Evolutionary conservation across 2,113 vertebrate species (phyloP).

Genomic region (Saguinus imperator): DNA sequence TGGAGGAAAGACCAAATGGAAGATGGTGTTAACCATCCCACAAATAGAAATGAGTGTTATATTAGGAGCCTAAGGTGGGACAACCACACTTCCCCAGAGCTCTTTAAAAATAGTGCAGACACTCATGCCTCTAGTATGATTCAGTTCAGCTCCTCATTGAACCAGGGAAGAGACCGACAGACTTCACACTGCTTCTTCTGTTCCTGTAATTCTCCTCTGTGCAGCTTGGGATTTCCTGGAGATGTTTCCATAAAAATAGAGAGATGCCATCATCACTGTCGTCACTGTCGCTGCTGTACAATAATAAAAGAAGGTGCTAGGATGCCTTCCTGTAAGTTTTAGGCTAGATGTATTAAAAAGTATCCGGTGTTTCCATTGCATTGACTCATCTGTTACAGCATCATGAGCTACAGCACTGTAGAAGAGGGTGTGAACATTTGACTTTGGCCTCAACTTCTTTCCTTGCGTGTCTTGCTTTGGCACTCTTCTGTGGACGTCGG

Average conservation of each 20-base stretch:
- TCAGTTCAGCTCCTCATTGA: background rate
- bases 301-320: background rate
- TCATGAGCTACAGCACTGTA: background rate
- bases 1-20: background rate
- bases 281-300: background rate
- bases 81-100: background rate
- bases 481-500: background rate
- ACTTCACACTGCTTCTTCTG: background rate
- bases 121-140: background rate
- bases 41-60: conserved; percentile 6
- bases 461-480: background rate
- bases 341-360: background rate
- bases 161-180: background rate
- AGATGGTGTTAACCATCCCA: background rate
- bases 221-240: background rate
- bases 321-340: background rate
- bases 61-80: conserved; percentile 19
- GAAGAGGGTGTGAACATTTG: background rate
- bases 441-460: background rate
- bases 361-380: background rate
- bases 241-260: conserved; percentile 11
- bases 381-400: background rate
- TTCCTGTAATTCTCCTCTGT: background rate
- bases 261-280: background rate
- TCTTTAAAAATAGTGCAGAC: conserved; percentile 44